Evolutionary conservation across 2,113 vertebrate genomes (phyloP).

Genomic region (Gymnorhina tibicen): DNA sequence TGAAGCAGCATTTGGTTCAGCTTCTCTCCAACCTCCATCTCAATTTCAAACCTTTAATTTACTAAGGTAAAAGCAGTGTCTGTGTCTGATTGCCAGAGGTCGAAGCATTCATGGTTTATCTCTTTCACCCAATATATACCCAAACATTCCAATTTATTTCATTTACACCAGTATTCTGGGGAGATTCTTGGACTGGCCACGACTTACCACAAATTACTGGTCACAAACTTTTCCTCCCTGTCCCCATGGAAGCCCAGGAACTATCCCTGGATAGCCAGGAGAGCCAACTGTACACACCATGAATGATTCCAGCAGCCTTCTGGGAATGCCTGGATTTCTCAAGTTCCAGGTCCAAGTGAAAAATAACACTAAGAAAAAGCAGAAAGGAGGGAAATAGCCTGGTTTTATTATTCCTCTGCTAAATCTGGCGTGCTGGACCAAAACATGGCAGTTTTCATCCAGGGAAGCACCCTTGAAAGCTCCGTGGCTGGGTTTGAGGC

Average conservation of each 20-base stretch:
- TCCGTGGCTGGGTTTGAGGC: not conserved
- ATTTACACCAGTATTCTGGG: not conserved
- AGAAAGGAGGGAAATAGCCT: not conserved
- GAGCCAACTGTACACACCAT: accelerated
- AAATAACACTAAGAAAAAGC: not conserved
- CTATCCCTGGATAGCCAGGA: accelerated
- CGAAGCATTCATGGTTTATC: not conserved
- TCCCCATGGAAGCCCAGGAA: not conserved
- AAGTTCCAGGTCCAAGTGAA: not conserved
- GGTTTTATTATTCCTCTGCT: not conserved
- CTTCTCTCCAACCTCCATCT: not conserved
- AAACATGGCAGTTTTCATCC: accelerated
- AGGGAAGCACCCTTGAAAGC: not conserved
- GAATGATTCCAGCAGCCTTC: not conserved
- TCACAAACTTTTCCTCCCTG: not conserved
- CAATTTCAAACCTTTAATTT: not conserved
- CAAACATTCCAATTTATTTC: not conserved
- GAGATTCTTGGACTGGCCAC: not conserved
- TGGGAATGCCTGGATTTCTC: not conserved
- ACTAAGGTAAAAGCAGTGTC: not conserved
- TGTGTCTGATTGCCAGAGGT: not conserved
- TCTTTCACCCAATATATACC: not conserved
- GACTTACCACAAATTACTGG: not conserved
- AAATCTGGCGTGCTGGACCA: not conserved
- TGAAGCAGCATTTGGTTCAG: not conserved